These are phyloP conservation scores for Danionella cerebrum DNA, from an alignment of 2,113 vertebrate genomes.

Conservation along the genomic window DNA sequence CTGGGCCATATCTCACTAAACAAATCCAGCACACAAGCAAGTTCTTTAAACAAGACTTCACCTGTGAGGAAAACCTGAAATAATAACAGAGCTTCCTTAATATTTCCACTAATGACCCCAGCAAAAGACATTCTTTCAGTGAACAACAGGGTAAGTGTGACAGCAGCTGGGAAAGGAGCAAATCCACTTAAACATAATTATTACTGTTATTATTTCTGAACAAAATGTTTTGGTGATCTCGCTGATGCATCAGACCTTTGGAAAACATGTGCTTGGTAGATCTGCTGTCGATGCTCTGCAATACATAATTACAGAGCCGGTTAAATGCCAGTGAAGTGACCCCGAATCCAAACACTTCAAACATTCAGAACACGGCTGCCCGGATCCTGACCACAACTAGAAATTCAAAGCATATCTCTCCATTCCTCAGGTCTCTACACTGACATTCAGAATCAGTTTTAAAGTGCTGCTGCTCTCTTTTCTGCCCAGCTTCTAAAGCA, in stretches of 20 bases:
- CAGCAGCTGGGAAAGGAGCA: not conserved
- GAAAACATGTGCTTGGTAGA: not conserved
- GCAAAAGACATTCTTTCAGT: not conserved
- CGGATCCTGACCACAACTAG: too few relatives aligned
- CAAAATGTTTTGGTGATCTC: constrained; percentile 3
- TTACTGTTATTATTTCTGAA: not conserved
- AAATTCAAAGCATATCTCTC: too few relatives aligned
- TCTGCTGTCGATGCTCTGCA: not conserved
- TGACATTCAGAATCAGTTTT: too few relatives aligned
- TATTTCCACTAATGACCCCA: not conserved
- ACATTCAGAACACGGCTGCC: too few relatives aligned
- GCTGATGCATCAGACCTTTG: not conserved
- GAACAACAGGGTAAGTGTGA: not conserved
- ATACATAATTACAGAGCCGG: not conserved
- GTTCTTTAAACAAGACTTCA: not conserved
- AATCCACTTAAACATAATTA: constrained; percentile 1
- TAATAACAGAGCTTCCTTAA: not conserved
- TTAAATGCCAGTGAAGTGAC: not conserved
- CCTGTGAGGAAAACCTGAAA: not conserved
- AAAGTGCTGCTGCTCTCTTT: too few relatives aligned
- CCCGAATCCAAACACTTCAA: constrained; percentile 13
- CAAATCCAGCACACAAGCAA: not conserved
- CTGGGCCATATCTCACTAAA: too few relatives aligned
- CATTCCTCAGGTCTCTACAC: too few relatives aligned
- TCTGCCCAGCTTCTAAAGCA: too few relatives aligned